A percentile compares a stretch with the other conserved stretches of the same genome.
These are phyloP conservation scores for Percina caprodes DNA, from an alignment of 2,113 vertebrate genomes.

Conservation along the genomic window DNA sequence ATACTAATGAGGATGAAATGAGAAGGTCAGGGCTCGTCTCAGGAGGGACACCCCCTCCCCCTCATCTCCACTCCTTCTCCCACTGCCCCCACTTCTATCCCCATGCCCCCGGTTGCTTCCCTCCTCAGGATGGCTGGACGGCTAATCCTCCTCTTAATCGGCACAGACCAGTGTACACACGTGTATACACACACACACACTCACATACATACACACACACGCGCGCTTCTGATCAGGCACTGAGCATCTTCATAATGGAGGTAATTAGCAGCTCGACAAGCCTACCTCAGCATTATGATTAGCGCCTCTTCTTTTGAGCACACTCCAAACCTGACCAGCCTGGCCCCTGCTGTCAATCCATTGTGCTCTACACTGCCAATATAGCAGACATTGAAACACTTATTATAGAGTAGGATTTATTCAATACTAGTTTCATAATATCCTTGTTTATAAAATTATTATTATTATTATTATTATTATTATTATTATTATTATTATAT, in stretches of 20 bases:
- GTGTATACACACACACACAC: slow-evolving; percentile 48
- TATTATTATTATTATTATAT: no score
- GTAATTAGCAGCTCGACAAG: slow-evolving; percentile 85
- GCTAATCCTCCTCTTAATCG: slow-evolving; percentile 91
- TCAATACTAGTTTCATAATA: neutral
- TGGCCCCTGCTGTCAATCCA: slow-evolving; percentile 52
- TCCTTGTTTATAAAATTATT: neutral
- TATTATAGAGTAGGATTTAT: neutral
- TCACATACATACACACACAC: slow-evolving; percentile 39
- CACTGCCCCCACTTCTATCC: no score
- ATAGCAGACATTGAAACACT: slow-evolving; percentile 10
- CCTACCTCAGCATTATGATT: slow-evolving; percentile 79
- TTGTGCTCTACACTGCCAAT: neutral
- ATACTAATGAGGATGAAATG: slow-evolving; percentile 94
- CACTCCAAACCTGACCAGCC: slow-evolving; percentile 56
- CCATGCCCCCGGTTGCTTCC: slow-evolving; percentile 50
- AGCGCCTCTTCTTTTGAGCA: slow-evolving; percentile 65
- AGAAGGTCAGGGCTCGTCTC: slow-evolving; percentile 90
- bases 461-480: no score
- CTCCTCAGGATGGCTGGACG: slow-evolving; percentile 85
- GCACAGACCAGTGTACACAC: slow-evolving; percentile 64
- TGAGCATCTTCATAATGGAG: slow-evolving; percentile 85
- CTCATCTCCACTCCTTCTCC: neutral
- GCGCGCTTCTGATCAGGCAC: slow-evolving; percentile 74
- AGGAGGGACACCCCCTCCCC: slow-evolving; percentile 61